Conservation (phyloP, 92 coral and sea anemone species). For the Paramuricea clavata region DNA sequence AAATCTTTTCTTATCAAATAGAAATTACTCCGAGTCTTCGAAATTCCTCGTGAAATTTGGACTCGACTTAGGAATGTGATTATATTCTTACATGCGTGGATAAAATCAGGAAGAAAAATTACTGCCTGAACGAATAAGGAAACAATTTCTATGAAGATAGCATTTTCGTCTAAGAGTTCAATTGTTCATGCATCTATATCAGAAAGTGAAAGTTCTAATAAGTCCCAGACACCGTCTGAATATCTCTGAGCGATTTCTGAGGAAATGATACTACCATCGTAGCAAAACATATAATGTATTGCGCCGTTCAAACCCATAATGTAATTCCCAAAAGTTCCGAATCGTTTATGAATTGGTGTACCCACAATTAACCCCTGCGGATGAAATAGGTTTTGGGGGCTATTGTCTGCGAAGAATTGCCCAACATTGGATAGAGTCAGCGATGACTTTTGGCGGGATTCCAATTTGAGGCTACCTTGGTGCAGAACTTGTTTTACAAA, state of each 20-base stretch:
- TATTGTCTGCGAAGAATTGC: not conserved
- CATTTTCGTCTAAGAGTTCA: no score
- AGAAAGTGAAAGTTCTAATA: not conserved
- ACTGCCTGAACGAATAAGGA: no score
- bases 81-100: no score
- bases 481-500: not conserved
- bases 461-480: not conserved
- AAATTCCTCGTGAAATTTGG: no score
- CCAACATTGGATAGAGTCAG: not conserved
- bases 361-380: not conserved
- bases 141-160: no score
- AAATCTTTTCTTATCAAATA: no score
- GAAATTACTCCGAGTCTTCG: no score
- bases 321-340: slow-evolving; percentile 2
- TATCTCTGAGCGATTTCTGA: not conserved
- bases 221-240: not conserved
- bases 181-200: no score
- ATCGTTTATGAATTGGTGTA: not conserved
- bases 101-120: no score
- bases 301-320: not conserved
- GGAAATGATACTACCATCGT: not conserved
- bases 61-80: no score
- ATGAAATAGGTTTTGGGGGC: not conserved
- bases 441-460: not conserved
- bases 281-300: not conserved